Evolutionary conservation across 2,888 invertebrate genomes (phyloP).

Genomic region (Arge pagana): DNA sequence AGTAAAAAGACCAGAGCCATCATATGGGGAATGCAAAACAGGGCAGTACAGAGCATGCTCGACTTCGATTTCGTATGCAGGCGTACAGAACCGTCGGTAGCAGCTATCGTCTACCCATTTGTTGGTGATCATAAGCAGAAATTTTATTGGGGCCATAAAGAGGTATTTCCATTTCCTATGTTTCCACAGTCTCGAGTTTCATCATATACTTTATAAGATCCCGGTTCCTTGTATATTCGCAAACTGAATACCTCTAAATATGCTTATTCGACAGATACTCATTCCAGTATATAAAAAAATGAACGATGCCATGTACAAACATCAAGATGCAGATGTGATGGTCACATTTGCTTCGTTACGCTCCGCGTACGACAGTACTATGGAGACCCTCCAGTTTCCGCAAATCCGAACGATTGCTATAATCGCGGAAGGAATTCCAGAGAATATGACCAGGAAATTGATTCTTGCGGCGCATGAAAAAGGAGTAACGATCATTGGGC

Average conservation of each 20-base stretch:
- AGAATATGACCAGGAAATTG: slow-evolving; percentile 95
- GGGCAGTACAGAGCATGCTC: slow-evolving; percentile 95
- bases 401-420: slow-evolving; percentile 97
- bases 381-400: slow-evolving; percentile 91
- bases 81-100: slow-evolving; percentile 86
- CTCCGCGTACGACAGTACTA: slow-evolving; percentile 95
- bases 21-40: slow-evolving; percentile 98
- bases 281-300: slow-evolving; percentile 91
- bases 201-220: not conserved
- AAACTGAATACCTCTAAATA: not conserved
- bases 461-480: slow-evolving; percentile 83
- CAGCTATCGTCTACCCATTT: slow-evolving; percentile 97
- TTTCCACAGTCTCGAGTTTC: no score
- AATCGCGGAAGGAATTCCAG: slow-evolving; percentile 99
- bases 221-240: slow-evolving; percentile 4
- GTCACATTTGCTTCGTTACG: slow-evolving; percentile 97
- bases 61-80: slow-evolving; percentile 96
- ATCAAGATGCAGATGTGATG: slow-evolving; percentile 92
- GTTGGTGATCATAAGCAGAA: slow-evolving; percentile 99
- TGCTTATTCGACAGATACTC: slow-evolving; percentile 47
- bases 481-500: slow-evolving; percentile 87
- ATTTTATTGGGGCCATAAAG: slow-evolving; percentile 99
- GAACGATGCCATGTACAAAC: slow-evolving; percentile 94
- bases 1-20: slow-evolving; percentile 86
- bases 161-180: slow-evolving; percentile 61